These are phyloP conservation scores for Drosophila nr. perissopoda DNA, from an alignment of 2,888 invertebrate genomes.

Conservation along the genomic window DNA sequence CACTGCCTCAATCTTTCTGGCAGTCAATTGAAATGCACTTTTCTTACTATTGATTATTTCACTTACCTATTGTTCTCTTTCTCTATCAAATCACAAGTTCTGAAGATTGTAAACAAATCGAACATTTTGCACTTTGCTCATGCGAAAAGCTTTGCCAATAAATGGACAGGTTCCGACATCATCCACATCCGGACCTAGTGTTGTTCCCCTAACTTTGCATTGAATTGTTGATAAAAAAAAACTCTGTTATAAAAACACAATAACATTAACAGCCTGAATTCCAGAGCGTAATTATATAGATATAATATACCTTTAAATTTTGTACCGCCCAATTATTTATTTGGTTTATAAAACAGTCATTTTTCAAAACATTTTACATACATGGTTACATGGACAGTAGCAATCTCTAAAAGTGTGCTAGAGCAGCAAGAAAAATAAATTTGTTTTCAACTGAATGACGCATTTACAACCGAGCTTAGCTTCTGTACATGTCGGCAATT, in stretches of 20 bases:
- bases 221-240: slow-evolving; percentile 19
- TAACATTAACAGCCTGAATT: slow-evolving; percentile 7
- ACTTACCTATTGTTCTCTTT: slow-evolving; percentile 19
- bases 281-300: slow-evolving; percentile 1
- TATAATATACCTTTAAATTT: neutral
- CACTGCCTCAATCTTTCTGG: neutral
- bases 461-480: slow-evolving; percentile 11
- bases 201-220: slow-evolving; percentile 28
- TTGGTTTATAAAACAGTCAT: neutral
- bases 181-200: slow-evolving; percentile 45
- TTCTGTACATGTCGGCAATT: slow-evolving; percentile 18
- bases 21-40: neutral
- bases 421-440: neutral
- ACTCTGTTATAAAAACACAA: slow-evolving; percentile 27
- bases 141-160: slow-evolving; percentile 55
- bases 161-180: slow-evolving; percentile 14
- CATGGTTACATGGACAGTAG: neutral
- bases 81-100: slow-evolving; percentile 48
- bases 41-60: slow-evolving; percentile 1
- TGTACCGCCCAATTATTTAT: neutral
- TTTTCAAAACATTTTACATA: slow-evolving; percentile 3
- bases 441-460: slow-evolving; percentile 18
- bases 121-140: slow-evolving; percentile 47
- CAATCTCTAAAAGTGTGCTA: slow-evolving; percentile 1
- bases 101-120: slow-evolving; percentile 40